Evolutionary conservation across 2,113 vertebrate species (phyloP), one percentile per base, ranked within the genome.

Genomic region (Oxygymnocypris stewartii): DNA sequence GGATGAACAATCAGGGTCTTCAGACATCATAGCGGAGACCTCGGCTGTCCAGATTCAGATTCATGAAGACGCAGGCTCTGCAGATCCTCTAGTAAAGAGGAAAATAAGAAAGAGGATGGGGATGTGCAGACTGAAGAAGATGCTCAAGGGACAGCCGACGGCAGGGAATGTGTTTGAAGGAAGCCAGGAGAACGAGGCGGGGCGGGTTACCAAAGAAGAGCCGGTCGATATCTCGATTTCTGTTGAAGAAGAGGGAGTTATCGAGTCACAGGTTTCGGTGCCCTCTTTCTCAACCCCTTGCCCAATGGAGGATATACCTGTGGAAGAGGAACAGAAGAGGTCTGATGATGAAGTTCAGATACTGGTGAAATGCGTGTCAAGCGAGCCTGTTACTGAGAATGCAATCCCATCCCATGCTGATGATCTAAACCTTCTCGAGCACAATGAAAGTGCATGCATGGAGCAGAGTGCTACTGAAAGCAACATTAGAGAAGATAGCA

Each of bases 81-180:
- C 51, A 35, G 61, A 87, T 3, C 82, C 85, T 14, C 89, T 88
- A 0, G 84, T 86, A 80, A 93, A 92, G 75, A 87, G 63, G 61
- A 89, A 76, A 31, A 77, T 92, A 88, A 93, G 89, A 86, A 92
- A 84, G 87, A 90, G 93, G 75, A 93, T 94, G 92, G 93, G 93
- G 11, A 92, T 92, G 92, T 90, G 92, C 47, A 87, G 86, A 10
- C 5, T 90, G n/a, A 84, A 87, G 67, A 87, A 40, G 37, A 90
- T 87, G 88, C 71, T 76, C 88, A 78, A 80, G 47, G 88, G 54
- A 47, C 80, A 67, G 31, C n/a, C 10, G 11, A 65, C 16, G n/a
- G 31, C 69, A 73, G 44, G 76, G 25, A 67, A 16, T 61, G 28
- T n/a, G 35, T 28, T 25, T 69, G 81, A 65, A 79, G 82, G 20